Conservation (phyloP, 1,140 invertebrate genomes). For the Ridgeia piscesae region DNA sequence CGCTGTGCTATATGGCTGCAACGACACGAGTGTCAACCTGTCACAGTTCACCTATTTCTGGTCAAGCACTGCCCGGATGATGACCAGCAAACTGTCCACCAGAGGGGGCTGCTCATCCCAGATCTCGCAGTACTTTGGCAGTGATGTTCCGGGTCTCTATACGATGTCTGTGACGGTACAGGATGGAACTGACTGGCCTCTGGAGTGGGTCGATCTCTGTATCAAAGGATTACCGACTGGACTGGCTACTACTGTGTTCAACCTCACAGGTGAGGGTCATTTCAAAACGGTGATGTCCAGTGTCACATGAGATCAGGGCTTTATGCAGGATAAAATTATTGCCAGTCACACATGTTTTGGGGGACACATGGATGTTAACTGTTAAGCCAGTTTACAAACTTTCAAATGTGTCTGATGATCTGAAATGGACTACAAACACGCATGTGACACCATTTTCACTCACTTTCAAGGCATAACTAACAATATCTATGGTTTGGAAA, state of each 20-base stretch:
- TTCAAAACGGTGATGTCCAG: background rate
- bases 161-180: background rate
- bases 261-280: background rate
- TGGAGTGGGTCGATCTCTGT: background rate
- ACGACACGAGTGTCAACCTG: background rate
- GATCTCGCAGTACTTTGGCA: background rate
- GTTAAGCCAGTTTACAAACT: too few relatives aligned
- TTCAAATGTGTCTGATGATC: too few relatives aligned
- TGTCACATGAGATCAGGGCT: too few relatives aligned
- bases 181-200: background rate
- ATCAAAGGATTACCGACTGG: background rate
- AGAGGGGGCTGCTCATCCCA: background rate
- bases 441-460: too few relatives aligned
- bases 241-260: background rate
- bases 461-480: too few relatives aligned
- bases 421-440: too few relatives aligned
- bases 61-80: background rate
- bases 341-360: too few relatives aligned
- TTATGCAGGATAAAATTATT: too few relatives aligned
- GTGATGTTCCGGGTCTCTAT: background rate
- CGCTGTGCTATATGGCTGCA: background rate
- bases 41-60: background rate
- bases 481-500: too few relatives aligned
- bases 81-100: background rate
- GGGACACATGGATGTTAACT: too few relatives aligned